Conservation (phyloP, 2,888 invertebrate genomes). For the Luperina testacea region DNA sequence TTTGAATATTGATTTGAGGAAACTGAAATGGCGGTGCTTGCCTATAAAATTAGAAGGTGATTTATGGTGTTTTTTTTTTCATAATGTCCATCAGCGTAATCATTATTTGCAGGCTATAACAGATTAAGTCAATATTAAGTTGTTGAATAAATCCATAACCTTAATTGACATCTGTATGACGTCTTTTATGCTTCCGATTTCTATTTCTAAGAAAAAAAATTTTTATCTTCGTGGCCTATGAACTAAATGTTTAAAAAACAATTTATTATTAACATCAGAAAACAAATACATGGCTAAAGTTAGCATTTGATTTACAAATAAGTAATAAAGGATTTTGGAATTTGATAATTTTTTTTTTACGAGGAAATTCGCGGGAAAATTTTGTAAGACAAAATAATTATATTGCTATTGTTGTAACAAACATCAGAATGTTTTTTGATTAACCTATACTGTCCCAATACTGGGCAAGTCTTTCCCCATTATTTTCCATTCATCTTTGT, state of each 20-base stretch:
- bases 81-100: neutral
- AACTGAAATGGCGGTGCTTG: neutral
- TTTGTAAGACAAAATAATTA: too few relatives aligned
- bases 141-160: neutral
- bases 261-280: neutral
- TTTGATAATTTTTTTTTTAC: neutral
- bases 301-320: neutral
- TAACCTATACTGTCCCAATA: neutral
- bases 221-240: slow-evolving; percentile 12
- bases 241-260: slow-evolving; percentile 2
- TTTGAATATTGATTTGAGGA: neutral
- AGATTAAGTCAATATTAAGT: slow-evolving; percentile 1
- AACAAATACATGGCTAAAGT: neutral
- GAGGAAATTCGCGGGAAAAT: neutral
- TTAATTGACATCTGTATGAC: slow-evolving; percentile 26
- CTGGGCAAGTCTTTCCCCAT: neutral
- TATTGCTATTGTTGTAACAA: neutral
- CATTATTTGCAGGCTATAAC: neutral
- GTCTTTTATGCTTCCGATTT: slow-evolving; percentile 24
- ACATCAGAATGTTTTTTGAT: neutral
- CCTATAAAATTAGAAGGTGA: neutral
- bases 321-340: neutral
- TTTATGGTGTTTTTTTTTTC: neutral
- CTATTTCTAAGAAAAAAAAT: neutral
- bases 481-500: neutral